These are phyloP conservation scores for Aleadryas rufinucha DNA, from an alignment of 2,113 vertebrate genomes.

Conservation along the genomic window DNA sequence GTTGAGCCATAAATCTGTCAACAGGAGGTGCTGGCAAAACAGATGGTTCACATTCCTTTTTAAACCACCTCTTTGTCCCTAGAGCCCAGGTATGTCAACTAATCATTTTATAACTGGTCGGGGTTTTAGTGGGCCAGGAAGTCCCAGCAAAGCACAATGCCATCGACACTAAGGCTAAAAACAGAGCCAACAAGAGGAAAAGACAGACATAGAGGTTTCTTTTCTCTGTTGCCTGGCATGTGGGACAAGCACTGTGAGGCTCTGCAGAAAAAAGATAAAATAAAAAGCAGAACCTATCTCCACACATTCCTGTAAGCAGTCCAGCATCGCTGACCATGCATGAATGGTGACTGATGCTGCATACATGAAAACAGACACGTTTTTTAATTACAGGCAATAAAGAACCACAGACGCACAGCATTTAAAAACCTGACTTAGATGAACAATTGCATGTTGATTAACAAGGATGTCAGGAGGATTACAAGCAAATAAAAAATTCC, in stretches of 20 bases:
- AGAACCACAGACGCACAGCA: not conserved
- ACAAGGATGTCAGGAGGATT: not conserved
- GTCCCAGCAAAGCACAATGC: not conserved
- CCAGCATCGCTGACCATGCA: not conserved
- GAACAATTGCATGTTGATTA: not conserved
- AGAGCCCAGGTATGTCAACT: constrained; percentile 58
- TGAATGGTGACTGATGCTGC: not conserved
- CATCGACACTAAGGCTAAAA: not conserved
- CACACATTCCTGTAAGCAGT: not conserved
- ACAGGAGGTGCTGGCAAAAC: constrained; percentile 61
- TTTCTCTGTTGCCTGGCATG: not conserved
- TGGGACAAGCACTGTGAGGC: not conserved
- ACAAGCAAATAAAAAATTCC: not conserved
- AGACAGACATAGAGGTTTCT: not conserved
- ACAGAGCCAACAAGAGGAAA: not conserved
- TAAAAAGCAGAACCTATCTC: not conserved
- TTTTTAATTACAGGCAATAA: constrained; percentile 35
- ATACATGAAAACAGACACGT: not conserved
- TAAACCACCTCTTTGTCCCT: constrained; percentile 33
- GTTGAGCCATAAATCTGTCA: constrained; percentile 64
- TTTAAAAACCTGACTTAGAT: constrained; percentile 13
- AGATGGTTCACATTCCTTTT: constrained; percentile 63
- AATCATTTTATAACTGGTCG: constrained; percentile 20
- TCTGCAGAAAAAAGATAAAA: not conserved
- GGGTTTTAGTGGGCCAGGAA: constrained; percentile 39